phyloP scores from a whole-genome alignment of 2,797 vertebrate species.

The Enteromius argenteus region DNA sequence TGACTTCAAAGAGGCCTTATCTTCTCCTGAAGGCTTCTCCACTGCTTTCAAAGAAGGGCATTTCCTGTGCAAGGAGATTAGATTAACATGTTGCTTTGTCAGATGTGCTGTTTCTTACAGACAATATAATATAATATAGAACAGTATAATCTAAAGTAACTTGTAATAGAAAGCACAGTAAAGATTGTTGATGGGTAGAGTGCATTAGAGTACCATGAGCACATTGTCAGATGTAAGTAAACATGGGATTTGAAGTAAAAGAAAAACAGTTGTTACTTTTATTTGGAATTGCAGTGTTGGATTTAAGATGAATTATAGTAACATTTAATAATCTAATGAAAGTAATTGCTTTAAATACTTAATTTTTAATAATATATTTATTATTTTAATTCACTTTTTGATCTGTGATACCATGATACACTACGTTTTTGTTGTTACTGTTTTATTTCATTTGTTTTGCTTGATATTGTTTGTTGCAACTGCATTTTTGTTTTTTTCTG shows the following conservation, averaged over 20 bases:
- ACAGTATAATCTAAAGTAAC: not conserved
- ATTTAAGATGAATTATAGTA: not conserved
- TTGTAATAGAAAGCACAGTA: not conserved
- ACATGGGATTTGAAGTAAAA: not conserved
- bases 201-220: not conserved
- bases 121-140: not conserved
- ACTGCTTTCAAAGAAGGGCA: conserved; percentile 1
- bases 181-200: conserved; percentile 1
- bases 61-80: conserved; percentile 18
- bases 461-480: not conserved
- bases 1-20: conserved; percentile 19
- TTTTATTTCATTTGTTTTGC: not conserved
- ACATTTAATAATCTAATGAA: not conserved
- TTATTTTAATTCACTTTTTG: not conserved
- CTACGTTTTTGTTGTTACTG: not conserved
- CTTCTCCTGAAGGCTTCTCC: not conserved
- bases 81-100: not conserved
- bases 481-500: not conserved
- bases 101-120: not conserved
- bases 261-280: not conserved
- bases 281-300: not conserved
- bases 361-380: not conserved
- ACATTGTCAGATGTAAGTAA: not conserved
- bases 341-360: not conserved
- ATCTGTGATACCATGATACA: not conserved